Percentiles rank a stretch among this genome's conserved stretches.
Conservation (phyloP, 1,140 invertebrate genomes). For the Leptoteleia sp. region DNA sequence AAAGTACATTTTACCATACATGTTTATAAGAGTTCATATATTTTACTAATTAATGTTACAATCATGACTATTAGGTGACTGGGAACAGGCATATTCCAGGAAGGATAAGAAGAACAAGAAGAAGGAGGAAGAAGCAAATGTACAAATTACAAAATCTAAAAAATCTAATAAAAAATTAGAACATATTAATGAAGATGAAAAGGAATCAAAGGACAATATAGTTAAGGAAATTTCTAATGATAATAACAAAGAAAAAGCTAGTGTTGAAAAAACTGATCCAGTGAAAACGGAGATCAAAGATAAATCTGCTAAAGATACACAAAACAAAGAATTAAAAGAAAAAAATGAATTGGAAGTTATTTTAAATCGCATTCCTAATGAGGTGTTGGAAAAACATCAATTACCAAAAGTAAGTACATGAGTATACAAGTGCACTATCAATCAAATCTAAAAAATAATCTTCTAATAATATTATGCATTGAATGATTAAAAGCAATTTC, state of each 20-base stretch:
- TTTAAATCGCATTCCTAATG: slow-evolving; percentile 72
- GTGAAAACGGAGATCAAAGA: slow-evolving; percentile 80
- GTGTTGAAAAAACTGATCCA: slow-evolving; percentile 75
- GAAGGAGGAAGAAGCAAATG: slow-evolving; percentile 79
- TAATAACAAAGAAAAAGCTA: slow-evolving; percentile 75
- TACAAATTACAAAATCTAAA: slow-evolving; percentile 80
- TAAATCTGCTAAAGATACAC: slow-evolving; percentile 80
- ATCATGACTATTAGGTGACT: slow-evolving; percentile 79
- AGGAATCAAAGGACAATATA: slow-evolving; percentile 80
- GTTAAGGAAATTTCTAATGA: slow-evolving; percentile 77
- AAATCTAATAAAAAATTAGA: slow-evolving; percentile 76
- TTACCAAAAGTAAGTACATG: slow-evolving; percentile 71
- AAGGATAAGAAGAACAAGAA: slow-evolving; percentile 85
- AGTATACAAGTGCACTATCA: too few species aligned
- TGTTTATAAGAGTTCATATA: too few species aligned
- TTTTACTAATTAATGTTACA: neutral
- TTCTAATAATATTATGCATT: too few species aligned
- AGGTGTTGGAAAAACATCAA: slow-evolving; percentile 74
- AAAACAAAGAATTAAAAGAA: slow-evolving; percentile 81
- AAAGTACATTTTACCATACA: too few species aligned
- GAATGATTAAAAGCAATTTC: too few species aligned
- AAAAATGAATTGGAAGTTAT: slow-evolving; percentile 77
- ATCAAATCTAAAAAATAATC: too few species aligned
- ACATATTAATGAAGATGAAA: slow-evolving; percentile 72
- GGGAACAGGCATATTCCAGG: slow-evolving; percentile 87